These are phyloP conservation scores for Agrochola circellaris DNA, from an alignment of 2,888 invertebrate genomes.

Conservation along the genomic window DNA sequence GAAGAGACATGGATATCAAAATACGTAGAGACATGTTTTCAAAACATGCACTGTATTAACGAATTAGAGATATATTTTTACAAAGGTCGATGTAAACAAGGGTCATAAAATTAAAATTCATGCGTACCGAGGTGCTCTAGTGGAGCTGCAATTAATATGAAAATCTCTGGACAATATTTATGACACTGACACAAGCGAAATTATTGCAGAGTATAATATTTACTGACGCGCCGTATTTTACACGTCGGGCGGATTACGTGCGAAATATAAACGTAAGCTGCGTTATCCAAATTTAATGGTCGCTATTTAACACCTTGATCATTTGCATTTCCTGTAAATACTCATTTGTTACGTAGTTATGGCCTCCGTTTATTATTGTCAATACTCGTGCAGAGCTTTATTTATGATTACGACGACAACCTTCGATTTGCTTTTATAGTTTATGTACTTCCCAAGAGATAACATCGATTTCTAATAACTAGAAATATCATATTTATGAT, in stretches of 20 bases:
- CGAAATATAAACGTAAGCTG: conserved; percentile 82
- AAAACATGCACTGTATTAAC: conserved; percentile 3
- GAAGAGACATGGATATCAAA: not conserved
- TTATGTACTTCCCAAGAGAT: conserved; percentile 48
- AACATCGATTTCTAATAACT: conserved; percentile 36
- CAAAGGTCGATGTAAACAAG: conserved; percentile 68
- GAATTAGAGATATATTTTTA: conserved; percentile 44
- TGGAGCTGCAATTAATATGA: conserved; percentile 85
- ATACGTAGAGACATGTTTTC: not conserved
- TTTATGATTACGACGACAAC: conserved; percentile 70
- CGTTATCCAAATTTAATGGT: conserved; percentile 84
- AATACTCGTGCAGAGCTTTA: conserved; percentile 64
- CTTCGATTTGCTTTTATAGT: conserved; percentile 57
- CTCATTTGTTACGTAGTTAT: conserved; percentile 76
- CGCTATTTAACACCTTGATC: conserved; percentile 83
- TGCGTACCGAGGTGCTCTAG: conserved; percentile 79
- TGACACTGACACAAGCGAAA: conserved; percentile 82
- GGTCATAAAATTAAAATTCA: conserved; percentile 80
- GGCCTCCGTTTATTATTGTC: conserved; percentile 76
- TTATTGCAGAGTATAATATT: conserved; percentile 87
- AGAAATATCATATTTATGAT: conserved; percentile 5
- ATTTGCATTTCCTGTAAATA: conserved; percentile 79
- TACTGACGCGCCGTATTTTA: conserved; percentile 87
- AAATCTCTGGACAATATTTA: conserved; percentile 86
- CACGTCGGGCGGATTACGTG: conserved; percentile 84